Conservation (phyloP, 2,888 invertebrate genomes). For the Aporophyla nigra region DNA sequence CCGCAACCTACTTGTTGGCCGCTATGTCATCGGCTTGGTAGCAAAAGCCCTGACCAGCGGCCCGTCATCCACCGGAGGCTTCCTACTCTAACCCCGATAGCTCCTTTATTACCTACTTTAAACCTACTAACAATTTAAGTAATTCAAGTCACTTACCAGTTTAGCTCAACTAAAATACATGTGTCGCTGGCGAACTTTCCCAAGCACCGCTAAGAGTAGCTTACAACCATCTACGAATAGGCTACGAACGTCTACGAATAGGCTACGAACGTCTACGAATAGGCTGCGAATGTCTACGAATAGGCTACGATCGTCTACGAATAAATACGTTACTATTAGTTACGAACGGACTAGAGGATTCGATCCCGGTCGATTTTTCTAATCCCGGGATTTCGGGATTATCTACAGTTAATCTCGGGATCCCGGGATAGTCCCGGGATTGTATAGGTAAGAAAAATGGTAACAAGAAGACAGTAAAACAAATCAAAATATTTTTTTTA, state of each 20-base stretch:
- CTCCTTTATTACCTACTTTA: not conserved
- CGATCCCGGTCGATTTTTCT: too few relatives aligned
- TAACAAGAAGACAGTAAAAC: too few relatives aligned
- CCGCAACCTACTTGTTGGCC: too few relatives aligned
- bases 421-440: too few relatives aligned
- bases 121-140: too few relatives aligned
- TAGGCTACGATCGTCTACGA: not conserved
- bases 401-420: too few relatives aligned
- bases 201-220: conserved; percentile 2
- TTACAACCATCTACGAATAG: conserved; percentile 1
- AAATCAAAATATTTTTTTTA: too few relatives aligned
- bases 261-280: not conserved
- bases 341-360: not conserved
- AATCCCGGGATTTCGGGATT: too few relatives aligned
- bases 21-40: too few relatives aligned
- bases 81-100: not conserved
- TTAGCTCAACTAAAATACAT: conserved; percentile 9
- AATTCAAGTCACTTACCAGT: not conserved
- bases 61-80: too few relatives aligned
- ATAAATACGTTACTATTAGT: not conserved
- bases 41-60: too few relatives aligned
- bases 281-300: not conserved
- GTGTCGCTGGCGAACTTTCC: not conserved
- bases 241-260: not conserved
- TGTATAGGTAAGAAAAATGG: too few relatives aligned